Base-by-base conservation (phyloP, 2,797 vertebrate genomes). In the Pseudochromis fuscus region DNA sequence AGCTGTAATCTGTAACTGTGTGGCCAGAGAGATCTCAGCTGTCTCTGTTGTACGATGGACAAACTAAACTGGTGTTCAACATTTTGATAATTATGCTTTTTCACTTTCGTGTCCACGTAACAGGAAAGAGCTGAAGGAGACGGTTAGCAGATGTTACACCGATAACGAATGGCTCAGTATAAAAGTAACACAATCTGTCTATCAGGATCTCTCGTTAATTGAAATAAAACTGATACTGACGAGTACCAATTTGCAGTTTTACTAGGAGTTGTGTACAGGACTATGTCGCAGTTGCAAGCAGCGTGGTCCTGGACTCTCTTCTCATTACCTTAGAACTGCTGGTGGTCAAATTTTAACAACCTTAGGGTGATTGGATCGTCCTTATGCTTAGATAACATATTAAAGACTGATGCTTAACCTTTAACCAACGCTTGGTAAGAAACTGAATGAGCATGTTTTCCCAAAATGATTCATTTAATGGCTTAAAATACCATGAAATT, bases 1-100 rank as follows among this genome's bases (percentile, higher is more conserved):
- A 75, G 46, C 65, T 48, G 65, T 51, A 33, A 30, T 30, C 69
- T 49, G 6, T 13, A 67, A 31, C 38, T 28, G 31, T 46, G 56
- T n/a, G 13, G 44, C 10, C 1, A 8, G 33, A 67, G 21, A 66
- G 6, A 33, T 13, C 2, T 27, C 8, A 24, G 23, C 25, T 50
- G 0, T 38, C 2, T 21, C 4, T 21, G 25, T 35, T 49, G 13
- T 55, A 28, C 19, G 24, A 38, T 24, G n/a, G n/a, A n/a, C n/a
- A n/a, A n/a, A n/a, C n/a, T n/a, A n/a, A n/a, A n/a, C n/a, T n/a
- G n/a, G n/a, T n/a, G n/a, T n/a, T n/a, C n/a, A n/a, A n/a, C n/a
- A n/a, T n/a, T n/a, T n/a, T n/a, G n/a, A n/a, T n/a, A n/a, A n/a
- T n/a, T n/a, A n/a, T n/a, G n/a, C n/a, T n/a, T n/a, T n/a, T n/a